Evolutionary conservation across 2,113 vertebrate genomes (phyloP).

Genomic region (Caretta caretta): DNA sequence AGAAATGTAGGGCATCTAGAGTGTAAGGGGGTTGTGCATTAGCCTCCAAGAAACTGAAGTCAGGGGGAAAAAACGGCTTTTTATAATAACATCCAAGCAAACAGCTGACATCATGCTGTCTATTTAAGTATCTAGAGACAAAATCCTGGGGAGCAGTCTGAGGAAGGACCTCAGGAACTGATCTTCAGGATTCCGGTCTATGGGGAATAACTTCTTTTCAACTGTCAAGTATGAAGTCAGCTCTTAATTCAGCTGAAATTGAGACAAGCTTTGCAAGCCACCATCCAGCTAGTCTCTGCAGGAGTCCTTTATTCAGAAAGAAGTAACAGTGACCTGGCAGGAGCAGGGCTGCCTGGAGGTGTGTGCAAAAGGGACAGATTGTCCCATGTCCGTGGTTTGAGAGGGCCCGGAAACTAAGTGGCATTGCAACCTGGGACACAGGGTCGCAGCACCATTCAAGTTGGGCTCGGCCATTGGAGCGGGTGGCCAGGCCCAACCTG

Average conservation of each 20-base stretch:
- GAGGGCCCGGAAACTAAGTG: no score
- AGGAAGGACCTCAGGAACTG: neutral
- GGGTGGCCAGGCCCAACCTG: no score
- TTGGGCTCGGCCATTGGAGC: no score
- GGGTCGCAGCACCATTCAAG: no score
- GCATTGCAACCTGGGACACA: no score
- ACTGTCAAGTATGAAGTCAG: neutral
- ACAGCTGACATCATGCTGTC: rapidly evolving
- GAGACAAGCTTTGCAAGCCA: neutral
- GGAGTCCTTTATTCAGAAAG: neutral
- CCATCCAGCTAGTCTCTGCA: neutral
- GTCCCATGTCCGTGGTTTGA: no score
- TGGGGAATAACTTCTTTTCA: neutral
- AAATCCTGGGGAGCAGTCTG: neutral
- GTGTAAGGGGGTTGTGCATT: neutral
- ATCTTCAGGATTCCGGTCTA: rapidly evolving
- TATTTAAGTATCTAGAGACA: neutral
- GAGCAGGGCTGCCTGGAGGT: no score
- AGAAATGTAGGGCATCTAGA: rapidly evolving
- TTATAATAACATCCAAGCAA: neutral
- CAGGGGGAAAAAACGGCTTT: neutral
- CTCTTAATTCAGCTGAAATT: neutral
- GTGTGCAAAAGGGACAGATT: no score
- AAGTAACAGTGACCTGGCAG: neutral
- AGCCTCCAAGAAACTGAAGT: neutral